A percentile compares a stretch with the other conserved stretches of the same genome.
Conservation (phyloP, 2,888 invertebrate genomes). For the Calameuta pallipes region DNA sequence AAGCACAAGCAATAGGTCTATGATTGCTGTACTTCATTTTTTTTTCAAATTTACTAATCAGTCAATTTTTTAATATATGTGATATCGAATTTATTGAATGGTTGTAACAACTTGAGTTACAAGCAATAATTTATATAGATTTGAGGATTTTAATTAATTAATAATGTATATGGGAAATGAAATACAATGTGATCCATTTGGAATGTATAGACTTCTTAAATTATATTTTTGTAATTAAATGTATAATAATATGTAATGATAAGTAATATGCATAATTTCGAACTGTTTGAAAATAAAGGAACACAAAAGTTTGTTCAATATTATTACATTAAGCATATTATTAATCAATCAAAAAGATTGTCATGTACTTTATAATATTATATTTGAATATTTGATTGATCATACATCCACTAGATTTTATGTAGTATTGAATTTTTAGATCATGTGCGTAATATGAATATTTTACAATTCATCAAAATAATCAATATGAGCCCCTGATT, state of each 20-base stretch:
- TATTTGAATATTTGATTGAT: neutral
- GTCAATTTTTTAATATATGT: neutral
- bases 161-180: neutral
- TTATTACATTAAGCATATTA: neutral
- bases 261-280: neutral
- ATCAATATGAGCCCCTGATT: constrained; percentile 87
- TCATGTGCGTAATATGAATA: neutral
- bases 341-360: neutral
- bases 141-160: neutral
- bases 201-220: neutral
- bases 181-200: neutral
- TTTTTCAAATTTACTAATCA: neutral
- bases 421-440: neutral
- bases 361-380: neutral
- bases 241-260: neutral
- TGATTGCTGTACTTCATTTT: neutral
- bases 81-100: neutral
- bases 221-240: neutral
- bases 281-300: neutral
- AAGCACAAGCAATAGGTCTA: neutral
- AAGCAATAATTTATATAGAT: neutral
- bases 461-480: constrained; percentile 75
- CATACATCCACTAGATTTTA: neutral
- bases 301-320: neutral
- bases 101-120: neutral